phyloP scores from a whole-genome alignment of 2,113 vertebrate genomes.

The Phoenicopterus ruber region DNA sequence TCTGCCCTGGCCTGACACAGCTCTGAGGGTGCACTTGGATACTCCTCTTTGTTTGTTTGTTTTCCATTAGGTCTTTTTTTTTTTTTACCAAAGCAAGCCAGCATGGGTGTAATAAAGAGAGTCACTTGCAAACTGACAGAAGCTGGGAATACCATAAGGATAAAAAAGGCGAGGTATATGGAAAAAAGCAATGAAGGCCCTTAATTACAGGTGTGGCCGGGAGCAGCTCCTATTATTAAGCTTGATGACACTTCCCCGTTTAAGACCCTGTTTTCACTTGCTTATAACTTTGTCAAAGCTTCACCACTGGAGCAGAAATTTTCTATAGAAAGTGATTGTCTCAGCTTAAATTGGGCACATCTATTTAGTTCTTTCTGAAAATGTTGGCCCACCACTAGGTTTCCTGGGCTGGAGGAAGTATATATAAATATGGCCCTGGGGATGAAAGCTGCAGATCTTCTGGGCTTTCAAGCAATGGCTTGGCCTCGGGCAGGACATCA shows the following conservation, averaged over 20 bases:
- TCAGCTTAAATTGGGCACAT: background rate
- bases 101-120: background rate
- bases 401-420: background rate
- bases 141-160: background rate
- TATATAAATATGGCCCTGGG: background rate
- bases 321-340: background rate
- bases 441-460: background rate
- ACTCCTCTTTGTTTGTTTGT: background rate
- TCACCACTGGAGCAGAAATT: background rate
- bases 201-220: slow-evolving; percentile 44
- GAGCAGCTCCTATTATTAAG: slow-evolving; percentile 32
- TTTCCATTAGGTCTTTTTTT: background rate
- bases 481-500: background rate
- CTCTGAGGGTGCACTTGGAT: background rate
- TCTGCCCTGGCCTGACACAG: background rate
- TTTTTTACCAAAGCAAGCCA: background rate
- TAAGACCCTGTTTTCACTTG: slow-evolving; percentile 35
- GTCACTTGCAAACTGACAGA: background rate
- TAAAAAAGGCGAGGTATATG: slow-evolving; percentile 3
- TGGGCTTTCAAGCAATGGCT: background rate
- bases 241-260: background rate
- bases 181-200: slow-evolving; percentile 21
- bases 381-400: background rate
- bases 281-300: background rate
- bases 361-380: background rate